These are phyloP conservation scores for Aselliscus stoliczkanus DNA, from an alignment of 2,797 vertebrate genomes.

Conservation along the genomic window DNA sequence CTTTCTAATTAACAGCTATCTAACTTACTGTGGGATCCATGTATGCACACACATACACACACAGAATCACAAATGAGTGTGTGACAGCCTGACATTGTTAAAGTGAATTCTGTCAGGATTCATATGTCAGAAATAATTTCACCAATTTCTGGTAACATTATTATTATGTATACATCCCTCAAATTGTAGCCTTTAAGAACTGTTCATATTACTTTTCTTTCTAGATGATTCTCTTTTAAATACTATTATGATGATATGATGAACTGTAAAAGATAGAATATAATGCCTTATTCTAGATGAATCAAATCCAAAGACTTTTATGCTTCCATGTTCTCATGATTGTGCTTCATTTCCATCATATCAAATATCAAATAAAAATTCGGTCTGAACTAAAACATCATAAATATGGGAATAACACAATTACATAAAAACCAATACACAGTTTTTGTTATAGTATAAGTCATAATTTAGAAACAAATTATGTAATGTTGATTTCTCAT, in stretches of 20 bases:
- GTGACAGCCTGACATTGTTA: not conserved
- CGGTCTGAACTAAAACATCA: not conserved
- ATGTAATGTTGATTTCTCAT: not conserved
- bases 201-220: not conserved
- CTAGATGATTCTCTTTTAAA: constrained; percentile 31
- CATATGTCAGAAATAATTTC: constrained; percentile 22
- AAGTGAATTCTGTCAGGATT: not conserved
- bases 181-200: not conserved
- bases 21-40: not conserved
- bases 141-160: not conserved
- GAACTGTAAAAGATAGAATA: not conserved
- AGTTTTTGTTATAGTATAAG: constrained; percentile 12
- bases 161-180: not conserved
- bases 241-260: not conserved
- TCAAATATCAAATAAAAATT: constrained; percentile 25
- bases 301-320: not conserved
- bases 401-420: not conserved
- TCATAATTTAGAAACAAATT: constrained; percentile 14
- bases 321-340: not conserved
- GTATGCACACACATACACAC: not conserved
- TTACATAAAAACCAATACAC: not conserved
- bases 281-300: not conserved
- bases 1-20: not conserved
- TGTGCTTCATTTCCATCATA: not conserved
- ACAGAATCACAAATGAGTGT: not conserved